A percentile compares a stretch with the other conserved stretches of the same genome.
Evolutionary conservation across 1,140 invertebrate genomes (phyloP).

Genomic region (Trialeurodes vaporariorum): DNA sequence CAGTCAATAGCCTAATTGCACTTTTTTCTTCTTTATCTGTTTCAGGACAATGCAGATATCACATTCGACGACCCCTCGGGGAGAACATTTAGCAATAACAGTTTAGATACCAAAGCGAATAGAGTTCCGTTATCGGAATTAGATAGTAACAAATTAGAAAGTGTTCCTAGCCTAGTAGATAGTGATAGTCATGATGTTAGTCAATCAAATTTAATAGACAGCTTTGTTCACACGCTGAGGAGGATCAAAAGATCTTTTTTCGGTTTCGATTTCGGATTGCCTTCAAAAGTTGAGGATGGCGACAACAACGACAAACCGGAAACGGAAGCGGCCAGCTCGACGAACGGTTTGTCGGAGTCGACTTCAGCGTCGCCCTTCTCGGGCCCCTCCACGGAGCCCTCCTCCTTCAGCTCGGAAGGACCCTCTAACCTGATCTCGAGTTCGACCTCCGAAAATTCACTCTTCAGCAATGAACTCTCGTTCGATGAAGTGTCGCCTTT

Average conservation of each 20-base stretch:
- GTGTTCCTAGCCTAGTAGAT: not conserved
- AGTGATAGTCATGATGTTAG: not conserved
- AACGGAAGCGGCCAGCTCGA: no score
- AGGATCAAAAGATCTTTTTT: no score
- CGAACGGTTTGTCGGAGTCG: no score
- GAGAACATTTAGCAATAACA: not conserved
- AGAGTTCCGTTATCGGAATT: not conserved
- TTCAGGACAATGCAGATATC: not conserved
- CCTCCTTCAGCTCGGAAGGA: not conserved
- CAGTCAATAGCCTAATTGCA: no score
- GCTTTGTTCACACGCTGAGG: no score
- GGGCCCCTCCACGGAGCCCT: no score
- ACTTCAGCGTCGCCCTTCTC: no score
- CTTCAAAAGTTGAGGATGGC: no score
- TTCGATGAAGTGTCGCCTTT: not conserved
- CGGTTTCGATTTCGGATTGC: no score
- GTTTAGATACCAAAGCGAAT: not conserved
- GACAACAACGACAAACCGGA: no score
- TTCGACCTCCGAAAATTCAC: not conserved
- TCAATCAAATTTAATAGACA: not conserved
- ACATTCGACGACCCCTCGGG: not conserved
- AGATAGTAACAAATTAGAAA: not conserved
- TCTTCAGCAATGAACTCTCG: not conserved
- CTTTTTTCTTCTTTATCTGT: not conserved
- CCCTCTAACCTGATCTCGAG: not conserved